Evolutionary conservation across 2,113 vertebrate species (phyloP), one percentile per base, ranked within the genome.

Genomic region (Morone saxatilis): DNA sequence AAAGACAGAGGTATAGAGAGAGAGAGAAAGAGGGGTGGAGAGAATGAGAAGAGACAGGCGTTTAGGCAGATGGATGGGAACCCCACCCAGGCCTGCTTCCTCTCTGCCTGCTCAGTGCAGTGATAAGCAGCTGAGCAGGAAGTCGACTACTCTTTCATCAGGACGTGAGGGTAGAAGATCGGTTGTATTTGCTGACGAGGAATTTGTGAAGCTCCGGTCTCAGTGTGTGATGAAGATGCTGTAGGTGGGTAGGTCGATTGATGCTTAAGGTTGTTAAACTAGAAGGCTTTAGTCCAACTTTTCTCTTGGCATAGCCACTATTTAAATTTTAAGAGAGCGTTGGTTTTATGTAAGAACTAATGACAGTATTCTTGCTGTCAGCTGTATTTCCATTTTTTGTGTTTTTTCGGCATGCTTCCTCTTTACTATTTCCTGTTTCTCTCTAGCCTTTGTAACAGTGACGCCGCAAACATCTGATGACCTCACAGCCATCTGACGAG

Each of bases 81-180:
- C 90, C 91, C 89, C 93, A 89, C 86, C 88, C 92, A 63, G 81
- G 82, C 69, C 84, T 54, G 74, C 61, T 81, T 84, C 77, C 76
- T 86, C 56, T 68, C 69, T 60, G 70, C 31, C 56, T 4, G 66
- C 85, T 83, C 78, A 48, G 86, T 13, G 41, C 51, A 71, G 48
- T 62, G 89, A 92, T 88, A 61, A 85, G 76, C 74, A 75, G 65
- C 66, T n/a, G 38, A 81, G 63, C 59, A 85, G 89, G 87, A 91
- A 92, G 89, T 87, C 68, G 1, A 88, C 77, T 82, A 67, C 87
- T 72, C 76, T 90, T 90, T 85, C 73, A 85, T 54, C 66, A 12
- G 70, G n/a, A 78, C 71, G 11, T 45, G 16, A 74, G 65, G 47
- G 51, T 74, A 63, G 81, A 84, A 17, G 45, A 60, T 40, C 9